Percentiles rank a stretch among this genome's conserved stretches.
Conservation (phyloP, 2,113 vertebrate genomes). For the Centrocercus urophasianus region DNA sequence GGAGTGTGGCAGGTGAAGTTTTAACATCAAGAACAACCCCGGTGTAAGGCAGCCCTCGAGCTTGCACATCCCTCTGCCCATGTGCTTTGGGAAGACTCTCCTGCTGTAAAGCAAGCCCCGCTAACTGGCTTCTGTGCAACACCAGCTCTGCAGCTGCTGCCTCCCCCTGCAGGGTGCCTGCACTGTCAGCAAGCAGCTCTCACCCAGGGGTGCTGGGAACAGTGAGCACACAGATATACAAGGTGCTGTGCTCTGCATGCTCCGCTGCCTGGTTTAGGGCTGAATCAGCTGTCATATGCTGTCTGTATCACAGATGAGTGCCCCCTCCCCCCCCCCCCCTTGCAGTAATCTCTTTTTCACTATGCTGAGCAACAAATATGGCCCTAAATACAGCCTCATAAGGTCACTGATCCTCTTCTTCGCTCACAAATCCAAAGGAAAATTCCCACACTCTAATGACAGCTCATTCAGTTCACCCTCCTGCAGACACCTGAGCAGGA, state of each 20-base stretch:
- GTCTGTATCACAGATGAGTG: not conserved
- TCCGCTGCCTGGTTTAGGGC: not conserved
- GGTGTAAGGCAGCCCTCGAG: not conserved
- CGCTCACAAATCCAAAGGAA: slow-evolving; percentile 12
- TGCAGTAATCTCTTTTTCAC: slow-evolving; percentile 3
- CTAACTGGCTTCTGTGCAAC: slow-evolving; percentile 12
- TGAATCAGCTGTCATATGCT: slow-evolving; percentile 57
- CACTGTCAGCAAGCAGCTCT: slow-evolving; percentile 9
- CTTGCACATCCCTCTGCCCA: not conserved
- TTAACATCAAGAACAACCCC: not conserved
- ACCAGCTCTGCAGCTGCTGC: not conserved
- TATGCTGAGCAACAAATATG: not conserved
- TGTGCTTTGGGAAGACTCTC: not conserved
- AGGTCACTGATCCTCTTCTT: not conserved
- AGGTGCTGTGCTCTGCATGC: not conserved
- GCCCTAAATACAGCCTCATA: not conserved
- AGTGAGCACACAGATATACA: not conserved
- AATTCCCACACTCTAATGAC: not conserved
- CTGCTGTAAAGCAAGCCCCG: not conserved
- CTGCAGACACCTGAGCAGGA: not conserved
- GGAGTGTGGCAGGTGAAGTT: not conserved
- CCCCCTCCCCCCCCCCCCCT: not conserved
- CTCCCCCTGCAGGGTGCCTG: not conserved
- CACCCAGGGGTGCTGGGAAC: not conserved
- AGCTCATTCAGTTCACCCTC: not conserved